Percentiles rank a stretch among this genome's conserved stretches.
These are phyloP conservation scores for Peromyscus attwateri DNA, from an alignment of 2,797 vertebrate species.

Conservation along the genomic window DNA sequence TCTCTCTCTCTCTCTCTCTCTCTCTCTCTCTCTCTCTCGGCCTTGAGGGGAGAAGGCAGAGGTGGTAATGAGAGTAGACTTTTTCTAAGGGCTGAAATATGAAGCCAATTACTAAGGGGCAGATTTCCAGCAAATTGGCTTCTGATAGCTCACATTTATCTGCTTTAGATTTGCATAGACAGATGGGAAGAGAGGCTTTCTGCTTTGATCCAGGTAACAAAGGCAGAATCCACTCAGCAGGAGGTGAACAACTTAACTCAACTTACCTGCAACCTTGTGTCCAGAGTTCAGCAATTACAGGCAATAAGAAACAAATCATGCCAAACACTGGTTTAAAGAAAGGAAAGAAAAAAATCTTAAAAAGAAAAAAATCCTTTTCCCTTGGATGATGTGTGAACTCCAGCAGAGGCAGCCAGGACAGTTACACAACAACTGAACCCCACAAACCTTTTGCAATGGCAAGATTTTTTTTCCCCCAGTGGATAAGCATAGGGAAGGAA, in stretches of 20 bases:
- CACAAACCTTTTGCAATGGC: neutral
- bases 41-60: constrained; percentile 73
- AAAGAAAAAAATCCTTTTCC: neutral
- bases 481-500: neutral
- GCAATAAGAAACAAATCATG: constrained; percentile 68
- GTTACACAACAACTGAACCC: constrained; percentile 9
- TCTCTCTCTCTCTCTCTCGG: neutral
- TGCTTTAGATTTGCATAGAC: constrained; percentile 77
- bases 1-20: neutral
- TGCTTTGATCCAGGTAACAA: constrained; percentile 49
- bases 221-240: constrained; percentile 58
- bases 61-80: constrained; percentile 75
- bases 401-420: neutral
- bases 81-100: constrained; percentile 80
- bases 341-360: neutral
- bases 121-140: constrained; percentile 75
- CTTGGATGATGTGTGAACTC: neutral
- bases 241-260: constrained; percentile 27
- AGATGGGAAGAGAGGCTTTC: constrained; percentile 43
- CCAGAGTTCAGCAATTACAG: constrained; percentile 58
- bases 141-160: constrained; percentile 82
- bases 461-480: constrained; percentile 8
- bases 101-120: constrained; percentile 78
- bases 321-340: neutral
- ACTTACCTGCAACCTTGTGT: constrained; percentile 33